Conservation (phyloP, 2,113 vertebrate genomes). For the Petrocephalus microphthalmus region DNA sequence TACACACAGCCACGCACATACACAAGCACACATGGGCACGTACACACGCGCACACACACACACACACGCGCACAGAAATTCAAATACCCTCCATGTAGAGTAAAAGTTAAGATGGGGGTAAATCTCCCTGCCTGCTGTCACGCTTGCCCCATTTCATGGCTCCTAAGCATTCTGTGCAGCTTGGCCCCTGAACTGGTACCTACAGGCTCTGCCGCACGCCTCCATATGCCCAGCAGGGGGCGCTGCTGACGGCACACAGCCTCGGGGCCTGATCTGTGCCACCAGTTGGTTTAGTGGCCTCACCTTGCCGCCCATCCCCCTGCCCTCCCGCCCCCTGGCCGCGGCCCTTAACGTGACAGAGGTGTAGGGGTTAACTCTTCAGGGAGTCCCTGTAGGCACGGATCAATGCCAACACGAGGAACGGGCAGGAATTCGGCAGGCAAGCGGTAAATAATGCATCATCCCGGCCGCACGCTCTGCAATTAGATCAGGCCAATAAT, state of each 20-base stretch:
- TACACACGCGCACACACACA: background rate
- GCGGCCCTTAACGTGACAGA: background rate
- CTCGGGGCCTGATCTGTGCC: conserved; percentile 20
- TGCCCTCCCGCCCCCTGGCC: background rate
- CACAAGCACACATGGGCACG: background rate
- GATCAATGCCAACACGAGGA: background rate
- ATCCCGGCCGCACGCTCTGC: background rate
- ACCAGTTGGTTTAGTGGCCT: conserved; percentile 9
- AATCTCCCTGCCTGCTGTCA: background rate
- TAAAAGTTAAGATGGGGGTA: background rate
- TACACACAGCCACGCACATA: conserved; percentile 22
- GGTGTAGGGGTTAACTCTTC: background rate
- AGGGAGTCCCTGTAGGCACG: background rate
- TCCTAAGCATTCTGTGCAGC: background rate
- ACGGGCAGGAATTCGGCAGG: background rate
- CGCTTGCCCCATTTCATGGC: background rate
- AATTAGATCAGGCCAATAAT: background rate
- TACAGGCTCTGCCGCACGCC: background rate
- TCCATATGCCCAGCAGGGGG: conserved; percentile 21
- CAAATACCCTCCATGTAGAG: background rate
- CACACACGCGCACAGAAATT: background rate
- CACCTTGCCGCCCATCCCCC: conserved; percentile 43
- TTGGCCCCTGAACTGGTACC: background rate
- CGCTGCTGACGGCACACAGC: background rate
- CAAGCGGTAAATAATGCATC: background rate